A percentile compares a stretch with the other conserved stretches of the same genome.
Evolutionary conservation across 1,140 invertebrate genomes (phyloP).

Genomic region (Oryctes rhinoceros): DNA sequence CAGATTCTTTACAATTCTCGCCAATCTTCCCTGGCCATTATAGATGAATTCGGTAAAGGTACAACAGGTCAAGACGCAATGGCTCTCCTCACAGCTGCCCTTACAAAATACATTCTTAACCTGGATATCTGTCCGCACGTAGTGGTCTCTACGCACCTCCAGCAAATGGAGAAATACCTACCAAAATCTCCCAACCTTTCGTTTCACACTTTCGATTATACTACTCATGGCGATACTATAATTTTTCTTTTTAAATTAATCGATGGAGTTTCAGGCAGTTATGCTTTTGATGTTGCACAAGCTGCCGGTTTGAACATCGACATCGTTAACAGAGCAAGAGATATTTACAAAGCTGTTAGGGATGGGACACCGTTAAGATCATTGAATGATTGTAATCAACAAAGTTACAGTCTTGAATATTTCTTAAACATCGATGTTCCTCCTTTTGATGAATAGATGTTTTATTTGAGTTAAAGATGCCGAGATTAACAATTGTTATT

Average conservation of each 20-base stretch:
- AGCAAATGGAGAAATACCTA: slow-evolving; percentile 69
- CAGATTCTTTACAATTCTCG: slow-evolving; percentile 72
- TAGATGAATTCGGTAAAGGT: slow-evolving; percentile 94
- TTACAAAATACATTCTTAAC: slow-evolving; percentile 71
- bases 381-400: background rate
- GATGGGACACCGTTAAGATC: slow-evolving; percentile 42
- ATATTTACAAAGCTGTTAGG: slow-evolving; percentile 49
- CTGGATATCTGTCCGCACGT: slow-evolving; percentile 74
- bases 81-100: slow-evolving; percentile 71
- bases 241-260: slow-evolving; percentile 56
- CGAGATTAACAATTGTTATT: background rate
- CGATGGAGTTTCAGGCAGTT: slow-evolving; percentile 55
- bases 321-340: slow-evolving; percentile 49
- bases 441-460: slow-evolving; percentile 24
- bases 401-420: background rate
- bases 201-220: slow-evolving; percentile 54
- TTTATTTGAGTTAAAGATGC: background rate
- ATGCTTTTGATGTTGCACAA: slow-evolving; percentile 52
- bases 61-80: slow-evolving; percentile 81
- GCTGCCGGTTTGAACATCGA: slow-evolving; percentile 49
- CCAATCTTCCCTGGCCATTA: slow-evolving; percentile 75
- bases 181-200: slow-evolving; percentile 73
- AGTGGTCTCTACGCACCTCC: slow-evolving; percentile 81
- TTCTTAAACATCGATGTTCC: slow-evolving; percentile 36
- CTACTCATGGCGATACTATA: slow-evolving; percentile 47